Evolutionary conservation across 2,113 vertebrate species (phyloP), one percentile per base, ranked within the genome.

Genomic region (Pterocles gutturalis): DNA sequence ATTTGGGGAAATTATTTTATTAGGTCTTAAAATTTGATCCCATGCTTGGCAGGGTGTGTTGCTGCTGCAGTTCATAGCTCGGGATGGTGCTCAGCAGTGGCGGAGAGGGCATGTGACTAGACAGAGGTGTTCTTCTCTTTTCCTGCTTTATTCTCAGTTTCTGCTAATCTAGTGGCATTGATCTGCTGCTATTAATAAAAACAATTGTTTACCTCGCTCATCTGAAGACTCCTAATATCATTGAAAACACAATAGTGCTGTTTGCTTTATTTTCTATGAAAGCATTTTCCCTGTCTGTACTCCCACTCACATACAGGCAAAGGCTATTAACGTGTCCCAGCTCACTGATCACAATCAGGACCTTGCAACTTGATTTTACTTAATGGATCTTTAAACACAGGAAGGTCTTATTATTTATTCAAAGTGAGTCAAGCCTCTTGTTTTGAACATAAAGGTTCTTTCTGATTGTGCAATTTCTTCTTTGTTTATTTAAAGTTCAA

Each of bases 171-270:
- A 72, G n/a, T 92, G 81, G 49, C 91, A 96, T 91, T 87, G 92
- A 93, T 96, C 69, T 91, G 61, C 73, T 92, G 54, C 79, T 95
- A 48, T 92, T 96, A 95, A 96, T 93, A 87, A 95, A 93, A 84
- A 26, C 75, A 86, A 72, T 66, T 88, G 69, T 92, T 95, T 95
- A 76, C 66, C 54, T 96, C 21, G 0, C 85, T 96, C 60, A 33
- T 89, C 80, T 93, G 45, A 57, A 87, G 73, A 72, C 45, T 62
- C 33, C 38, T 79, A 79, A 67, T 72, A 91, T 45, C n/a, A 86
- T 90, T 92, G 65, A 88, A 91, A 96, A 87, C 61, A 89, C 41
- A 84, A 49, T 57, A 87, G 77, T 2, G 5, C 51, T 90, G 51
- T 90, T 94, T 91, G 51, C 83, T 84, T 94, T 89, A 34, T 95